A percentile compares a stretch with the other conserved stretches of the same genome.
Evolutionary conservation across 2,888 invertebrate species (phyloP).

Genomic region (Cantharis rustica): DNA sequence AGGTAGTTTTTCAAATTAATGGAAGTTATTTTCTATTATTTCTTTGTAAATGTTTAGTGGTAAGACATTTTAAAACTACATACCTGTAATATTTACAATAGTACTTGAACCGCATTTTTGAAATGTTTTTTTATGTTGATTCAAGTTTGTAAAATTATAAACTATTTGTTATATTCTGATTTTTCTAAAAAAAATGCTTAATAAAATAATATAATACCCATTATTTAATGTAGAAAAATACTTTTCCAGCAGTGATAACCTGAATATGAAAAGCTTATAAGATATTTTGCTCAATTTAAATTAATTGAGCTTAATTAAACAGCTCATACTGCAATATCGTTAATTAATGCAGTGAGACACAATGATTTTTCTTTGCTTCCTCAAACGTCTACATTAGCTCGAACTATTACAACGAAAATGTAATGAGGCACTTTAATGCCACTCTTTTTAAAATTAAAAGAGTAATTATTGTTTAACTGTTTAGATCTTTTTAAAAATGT

Average conservation of each 20-base stretch:
- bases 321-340: too few species aligned
- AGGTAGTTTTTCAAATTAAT: not conserved
- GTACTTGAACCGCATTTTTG: not conserved
- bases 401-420: not conserved
- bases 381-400: not conserved
- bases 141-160: not conserved
- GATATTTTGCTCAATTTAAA: not conserved
- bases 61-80: not conserved
- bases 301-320: not conserved
- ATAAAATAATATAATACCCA: too few species aligned
- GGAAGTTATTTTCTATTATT: not conserved
- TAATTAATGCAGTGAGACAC: not conserved
- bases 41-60: not conserved
- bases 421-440: too few species aligned
- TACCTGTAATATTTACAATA: not conserved
- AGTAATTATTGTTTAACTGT: too few species aligned
- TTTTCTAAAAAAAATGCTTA: too few species aligned
- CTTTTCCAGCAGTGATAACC: too few species aligned
- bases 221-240: too few species aligned
- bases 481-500: too few species aligned
- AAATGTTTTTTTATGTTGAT: not conserved
- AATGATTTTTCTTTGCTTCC: not conserved
- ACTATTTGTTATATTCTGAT: too few species aligned
- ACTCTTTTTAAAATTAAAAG: too few species aligned
- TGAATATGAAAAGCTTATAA: too few species aligned